A percentile compares a stretch with the other conserved stretches of the same genome.
Conservation (phyloP, 1,140 invertebrate genomes). For the Calycopis cecrops region DNA sequence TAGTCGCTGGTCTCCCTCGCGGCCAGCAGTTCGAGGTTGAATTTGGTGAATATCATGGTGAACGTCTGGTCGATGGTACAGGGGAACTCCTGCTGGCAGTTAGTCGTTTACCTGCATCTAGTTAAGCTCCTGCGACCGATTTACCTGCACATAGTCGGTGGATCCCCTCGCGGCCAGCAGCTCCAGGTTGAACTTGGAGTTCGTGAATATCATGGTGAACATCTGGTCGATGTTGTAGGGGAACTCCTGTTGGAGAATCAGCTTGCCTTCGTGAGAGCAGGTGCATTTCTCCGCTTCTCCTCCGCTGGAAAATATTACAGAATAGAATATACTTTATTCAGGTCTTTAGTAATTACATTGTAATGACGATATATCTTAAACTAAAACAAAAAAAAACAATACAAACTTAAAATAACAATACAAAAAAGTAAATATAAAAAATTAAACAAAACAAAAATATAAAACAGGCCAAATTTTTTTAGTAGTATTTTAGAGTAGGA, state of each 20-base stretch:
- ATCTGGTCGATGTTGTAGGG: constrained; percentile 90
- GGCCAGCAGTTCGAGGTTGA: constrained; percentile 89
- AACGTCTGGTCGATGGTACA: constrained; percentile 92
- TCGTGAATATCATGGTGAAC: constrained; percentile 95
- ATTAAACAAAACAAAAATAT: no score
- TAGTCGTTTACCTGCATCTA: no score
- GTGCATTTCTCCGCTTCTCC: constrained; percentile 74
- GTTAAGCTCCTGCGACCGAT: no score
- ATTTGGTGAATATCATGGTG: constrained; percentile 94
- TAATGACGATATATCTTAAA: no score
- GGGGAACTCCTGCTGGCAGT: constrained; percentile 80
- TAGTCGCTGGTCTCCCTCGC: constrained; percentile 86
- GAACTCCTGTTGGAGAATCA: constrained; percentile 83
- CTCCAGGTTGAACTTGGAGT: constrained; percentile 91
- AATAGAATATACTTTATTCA: no score
- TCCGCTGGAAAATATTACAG: constrained; percentile 23
- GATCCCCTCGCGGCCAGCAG: constrained; percentile 88
- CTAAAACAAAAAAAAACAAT: no score
- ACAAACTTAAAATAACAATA: no score
- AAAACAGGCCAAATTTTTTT: no score
- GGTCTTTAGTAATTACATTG: no score
- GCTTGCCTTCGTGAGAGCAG: constrained; percentile 84
- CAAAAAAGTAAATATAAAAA: no score
- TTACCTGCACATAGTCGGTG: constrained; percentile 80
- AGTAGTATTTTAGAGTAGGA: no score